Base-by-base conservation (phyloP, 2,113 vertebrate genomes). In the Zapus hudsonius region DNA sequence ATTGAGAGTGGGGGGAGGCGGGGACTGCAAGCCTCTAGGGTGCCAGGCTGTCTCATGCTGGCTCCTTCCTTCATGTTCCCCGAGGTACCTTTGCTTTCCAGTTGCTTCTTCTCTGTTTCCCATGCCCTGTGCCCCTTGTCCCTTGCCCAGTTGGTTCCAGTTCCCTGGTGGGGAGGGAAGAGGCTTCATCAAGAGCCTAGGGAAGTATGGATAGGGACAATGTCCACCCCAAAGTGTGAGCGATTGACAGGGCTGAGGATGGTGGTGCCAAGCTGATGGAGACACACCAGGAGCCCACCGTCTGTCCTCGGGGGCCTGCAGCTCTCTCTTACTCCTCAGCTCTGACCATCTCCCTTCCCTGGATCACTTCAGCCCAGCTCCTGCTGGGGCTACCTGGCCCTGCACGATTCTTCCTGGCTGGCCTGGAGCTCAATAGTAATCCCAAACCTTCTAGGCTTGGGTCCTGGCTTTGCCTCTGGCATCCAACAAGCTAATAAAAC, bases 191-290 rank as follows among this genome's bases (percentile, higher is more conserved):
- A 79, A 19, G 63, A 23, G 36, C 11, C 0, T 36, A 42, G 23
- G 31, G 33, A 42, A 22, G 1, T 5, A 7, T n/a, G 15, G n/a
- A n/a, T 1, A 27, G 57, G 33, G 47, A 59, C n/a, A 64, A 55
- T 1, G 20, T 8, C 29, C 19, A 31, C 10, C 64, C 13, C 0
- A 0, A 23, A 66, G 47, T 44, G 2, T 8, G 55, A n/a, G 3
- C 25, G 9, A 59, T 33, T n/a, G 7, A 38, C 29, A 66, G 80
- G 52, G 12, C 31, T 27, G 25, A 38, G 23, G 20, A 2, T 13
- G 23, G 47, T 11, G 40, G 47, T 9, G 2, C 38, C 33, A 29
- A 40, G 29, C 36, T 17, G 57, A 27, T 7, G 5, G 7, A 31
- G 63, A 27, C 19, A 25, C 3, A 9, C 16, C 33, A 0, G 7